These are phyloP conservation scores for Sebastes taczanowskii DNA, from an alignment of 2,797 vertebrate genomes.

Conservation along the genomic window DNA sequence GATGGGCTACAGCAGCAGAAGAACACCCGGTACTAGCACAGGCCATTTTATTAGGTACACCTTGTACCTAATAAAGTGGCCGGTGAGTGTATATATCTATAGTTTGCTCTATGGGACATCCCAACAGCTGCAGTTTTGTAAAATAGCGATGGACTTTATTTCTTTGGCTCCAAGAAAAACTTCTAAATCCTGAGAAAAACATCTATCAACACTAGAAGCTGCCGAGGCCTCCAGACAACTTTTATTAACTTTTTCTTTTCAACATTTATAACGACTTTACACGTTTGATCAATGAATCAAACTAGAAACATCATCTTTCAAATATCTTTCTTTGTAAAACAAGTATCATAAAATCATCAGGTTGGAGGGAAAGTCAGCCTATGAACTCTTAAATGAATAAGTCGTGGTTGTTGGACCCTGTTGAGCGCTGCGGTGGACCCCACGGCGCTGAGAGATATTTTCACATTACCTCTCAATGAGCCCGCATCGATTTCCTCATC, in stretches of 20 bases:
- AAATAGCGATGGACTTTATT: not conserved
- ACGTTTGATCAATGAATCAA: not conserved
- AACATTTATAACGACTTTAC: not conserved
- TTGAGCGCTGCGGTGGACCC: not conserved
- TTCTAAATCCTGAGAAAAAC: not conserved
- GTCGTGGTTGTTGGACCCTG: not conserved
- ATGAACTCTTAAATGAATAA: not conserved
- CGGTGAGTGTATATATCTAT: too few relatives aligned
- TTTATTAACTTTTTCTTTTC: not conserved
- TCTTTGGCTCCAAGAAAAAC: not conserved
- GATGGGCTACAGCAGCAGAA: too few relatives aligned
- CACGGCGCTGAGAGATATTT: not conserved
- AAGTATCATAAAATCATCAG: not conserved
- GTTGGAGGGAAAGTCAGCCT: not conserved
- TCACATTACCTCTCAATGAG: conserved; percentile 13
- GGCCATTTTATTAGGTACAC: too few relatives aligned
- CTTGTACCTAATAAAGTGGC: too few relatives aligned
- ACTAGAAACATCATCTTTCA: not conserved
- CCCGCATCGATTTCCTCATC: conserved; percentile 24
- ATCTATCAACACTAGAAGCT: not conserved
- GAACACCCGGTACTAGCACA: too few relatives aligned
- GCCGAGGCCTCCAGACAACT: not conserved
- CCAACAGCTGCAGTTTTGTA: not conserved
- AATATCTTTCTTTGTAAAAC: not conserved
- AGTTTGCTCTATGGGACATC: not conserved